Evolutionary conservation across 2,888 invertebrate genomes (phyloP), one percentile per base, ranked within the genome.

Genomic region (Phalera bucephala): DNA sequence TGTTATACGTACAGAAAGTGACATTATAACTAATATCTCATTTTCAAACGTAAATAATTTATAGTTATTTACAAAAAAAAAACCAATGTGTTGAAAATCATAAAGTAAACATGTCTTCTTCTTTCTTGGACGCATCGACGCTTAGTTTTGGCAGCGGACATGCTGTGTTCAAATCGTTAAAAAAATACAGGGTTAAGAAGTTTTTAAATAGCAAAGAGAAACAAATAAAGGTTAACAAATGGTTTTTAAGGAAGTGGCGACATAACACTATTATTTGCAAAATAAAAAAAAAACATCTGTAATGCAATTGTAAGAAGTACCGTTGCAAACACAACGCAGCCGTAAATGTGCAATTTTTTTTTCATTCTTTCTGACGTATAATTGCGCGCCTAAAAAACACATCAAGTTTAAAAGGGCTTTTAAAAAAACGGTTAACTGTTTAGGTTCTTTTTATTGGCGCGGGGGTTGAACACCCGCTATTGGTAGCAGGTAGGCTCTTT

Each of bases 401-500:
- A 65, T 56, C 59, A 59, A 63, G 61, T 67, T 51, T 33, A 50
- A 64, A 17, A 47, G 61, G 53, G 43, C 46, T 47, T 51, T 49
- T 58, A 48, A 65, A 70, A 17, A 2, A 66, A 69, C 64, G 52
- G 60, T 73, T 73, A 71, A 83, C 81, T 71, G 80, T 83, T 84
- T 80, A 59, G 63, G 17, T 70, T 59, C 67, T 52, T 62, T 64
- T 59, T 46, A 65, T 38, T 42, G 44, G 37, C 12, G 12, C 45
- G 68, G 61, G 83, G 75, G 75, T n/a, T 72, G 75, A 60, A 62
- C 70, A 56, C 67, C 72, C 74, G 85, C 82, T 84, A 82, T 83
- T 69, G 75, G 82, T 86, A 74, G 82, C 87, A 88, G 88, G 88
- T 87, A 88, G 71, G 51, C 57, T 78, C 80, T 51, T 84, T 85